These are phyloP conservation scores for Aegithalos caudatus DNA, from an alignment of 2,113 vertebrate species.

Conservation along the genomic window DNA sequence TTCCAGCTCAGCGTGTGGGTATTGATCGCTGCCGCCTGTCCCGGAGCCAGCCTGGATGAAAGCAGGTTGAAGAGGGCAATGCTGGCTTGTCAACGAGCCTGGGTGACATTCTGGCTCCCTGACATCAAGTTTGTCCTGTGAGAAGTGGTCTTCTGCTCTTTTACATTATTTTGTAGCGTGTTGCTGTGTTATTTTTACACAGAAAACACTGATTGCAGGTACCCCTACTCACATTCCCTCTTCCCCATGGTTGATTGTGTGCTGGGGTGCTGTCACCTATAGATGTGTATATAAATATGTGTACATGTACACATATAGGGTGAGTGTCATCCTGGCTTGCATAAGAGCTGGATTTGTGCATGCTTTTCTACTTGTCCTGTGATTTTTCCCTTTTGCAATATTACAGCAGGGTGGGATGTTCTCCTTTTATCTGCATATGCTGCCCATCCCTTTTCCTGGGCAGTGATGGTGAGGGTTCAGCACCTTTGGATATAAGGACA, in stretches of 20 bases:
- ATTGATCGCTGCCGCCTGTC: neutral
- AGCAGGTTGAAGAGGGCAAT: neutral
- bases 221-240: neutral
- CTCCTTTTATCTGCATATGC: accelerated
- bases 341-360: neutral
- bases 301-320: accelerated
- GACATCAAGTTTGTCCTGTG: neutral
- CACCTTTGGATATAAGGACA: neutral
- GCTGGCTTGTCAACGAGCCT: accelerated
- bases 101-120: neutral
- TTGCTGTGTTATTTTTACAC: neutral
- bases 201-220: neutral
- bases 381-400: neutral
- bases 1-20: neutral
- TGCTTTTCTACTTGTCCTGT: neutral
- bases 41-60: neutral
- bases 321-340: neutral
- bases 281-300: neutral
- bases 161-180: accelerated
- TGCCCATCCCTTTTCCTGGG: neutral
- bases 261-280: neutral
- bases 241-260: neutral
- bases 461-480: neutral
- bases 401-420: neutral
- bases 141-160: neutral